Evolutionary conservation across 1,140 invertebrate species (phyloP).

Genomic region (Leptinotarsa undecemlineata): DNA sequence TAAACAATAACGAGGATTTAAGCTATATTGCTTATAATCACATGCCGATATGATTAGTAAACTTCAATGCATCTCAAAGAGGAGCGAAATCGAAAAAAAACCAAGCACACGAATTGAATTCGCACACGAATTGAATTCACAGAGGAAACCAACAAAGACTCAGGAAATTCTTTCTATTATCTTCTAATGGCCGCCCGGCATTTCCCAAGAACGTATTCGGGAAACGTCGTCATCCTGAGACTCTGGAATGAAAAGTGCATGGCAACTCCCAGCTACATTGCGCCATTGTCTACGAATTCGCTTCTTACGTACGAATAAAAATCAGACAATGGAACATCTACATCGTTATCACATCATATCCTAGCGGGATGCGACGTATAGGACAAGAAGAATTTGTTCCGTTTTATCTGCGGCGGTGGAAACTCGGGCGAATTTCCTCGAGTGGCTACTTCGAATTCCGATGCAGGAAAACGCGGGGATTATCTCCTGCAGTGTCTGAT

Average conservation of each 20-base stretch:
- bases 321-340: conserved; percentile 22
- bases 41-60: no score
- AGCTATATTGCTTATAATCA: no score
- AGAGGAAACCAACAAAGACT: conserved; percentile 6
- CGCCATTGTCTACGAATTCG: conserved; percentile 16
- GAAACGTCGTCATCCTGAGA: conserved; percentile 13
- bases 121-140: not conserved
- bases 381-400: conserved; percentile 12
- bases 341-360: conserved; percentile 21
- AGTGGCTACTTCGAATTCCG: not conserved
- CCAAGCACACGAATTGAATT: conserved; percentile 1
- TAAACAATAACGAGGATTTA: no score
- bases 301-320: conserved; percentile 15
- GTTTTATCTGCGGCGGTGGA: not conserved
- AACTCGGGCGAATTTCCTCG: not conserved
- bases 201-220: conserved; percentile 10
- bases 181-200: conserved; percentile 11
- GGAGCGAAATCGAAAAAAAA: not conserved
- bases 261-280: conserved; percentile 13
- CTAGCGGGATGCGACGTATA: not conserved
- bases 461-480: not conserved
- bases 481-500: not conserved
- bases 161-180: conserved; percentile 17
- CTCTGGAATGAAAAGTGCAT: conserved; percentile 18
- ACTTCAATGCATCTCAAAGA: not conserved